Percentiles rank a stretch among this genome's conserved stretches.
Conservation (phyloP, 2,797 vertebrate genomes). For the Uromys caudimaculatus region DNA sequence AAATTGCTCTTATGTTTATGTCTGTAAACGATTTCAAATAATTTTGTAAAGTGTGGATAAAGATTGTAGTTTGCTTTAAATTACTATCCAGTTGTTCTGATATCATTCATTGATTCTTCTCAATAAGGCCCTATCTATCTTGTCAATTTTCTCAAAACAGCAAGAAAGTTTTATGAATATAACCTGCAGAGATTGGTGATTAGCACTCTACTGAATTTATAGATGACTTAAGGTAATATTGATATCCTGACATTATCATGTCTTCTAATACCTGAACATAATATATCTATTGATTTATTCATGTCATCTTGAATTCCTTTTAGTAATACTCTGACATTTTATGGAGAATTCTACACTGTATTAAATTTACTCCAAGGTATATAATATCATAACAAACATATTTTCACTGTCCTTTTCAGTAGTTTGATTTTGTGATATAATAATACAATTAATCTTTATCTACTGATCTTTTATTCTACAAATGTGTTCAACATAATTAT, state of each 20-base stretch:
- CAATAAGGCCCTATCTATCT: neutral
- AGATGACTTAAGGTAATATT: neutral
- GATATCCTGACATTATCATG: neutral
- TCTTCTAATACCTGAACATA: neutral
- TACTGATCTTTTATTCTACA: neutral
- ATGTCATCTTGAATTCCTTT: conserved; percentile 41
- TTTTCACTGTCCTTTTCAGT: conserved; percentile 33
- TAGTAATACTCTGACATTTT: neutral
- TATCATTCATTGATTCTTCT: too few species aligned
- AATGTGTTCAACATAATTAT: neutral
- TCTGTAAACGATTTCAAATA: too few species aligned
- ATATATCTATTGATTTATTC: conserved; percentile 14
- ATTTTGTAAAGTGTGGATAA: too few species aligned
- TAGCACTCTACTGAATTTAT: neutral
- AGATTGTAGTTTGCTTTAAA: too few species aligned
- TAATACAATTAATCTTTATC: neutral
- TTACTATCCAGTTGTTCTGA: too few species aligned
- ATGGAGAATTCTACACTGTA: neutral
- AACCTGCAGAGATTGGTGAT: neutral
- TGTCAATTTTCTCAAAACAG: neutral
- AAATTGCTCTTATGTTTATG: too few species aligned
- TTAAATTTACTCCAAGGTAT: conserved; percentile 24
- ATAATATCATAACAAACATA: neutral
- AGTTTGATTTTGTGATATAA: neutral
- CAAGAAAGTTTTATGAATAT: conserved; percentile 31